Conservation (phyloP, 1,140 invertebrate species). For the Paralvinella palmiformis region DNA sequence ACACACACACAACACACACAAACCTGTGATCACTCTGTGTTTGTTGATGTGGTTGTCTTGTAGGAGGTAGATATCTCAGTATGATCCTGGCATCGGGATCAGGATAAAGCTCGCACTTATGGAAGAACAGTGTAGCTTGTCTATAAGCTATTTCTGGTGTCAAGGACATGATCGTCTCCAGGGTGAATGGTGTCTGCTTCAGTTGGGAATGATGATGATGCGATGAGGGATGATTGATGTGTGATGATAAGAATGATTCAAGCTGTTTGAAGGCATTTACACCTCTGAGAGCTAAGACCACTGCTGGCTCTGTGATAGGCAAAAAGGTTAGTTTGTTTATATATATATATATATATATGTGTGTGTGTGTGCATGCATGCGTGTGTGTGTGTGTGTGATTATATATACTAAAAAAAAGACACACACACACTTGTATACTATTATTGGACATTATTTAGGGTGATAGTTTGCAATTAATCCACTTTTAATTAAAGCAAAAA, state of each 20-base stretch:
- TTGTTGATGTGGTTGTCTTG: too few relatives aligned
- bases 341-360: too few relatives aligned
- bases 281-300: slow-evolving; percentile 37
- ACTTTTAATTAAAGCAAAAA: too few relatives aligned
- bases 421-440: too few relatives aligned
- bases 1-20: too few relatives aligned
- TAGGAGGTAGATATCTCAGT: slow-evolving; percentile 33
- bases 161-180: slow-evolving; percentile 31
- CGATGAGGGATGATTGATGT: slow-evolving; percentile 2
- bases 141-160: slow-evolving; percentile 36
- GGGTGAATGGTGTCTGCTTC: slow-evolving; percentile 17
- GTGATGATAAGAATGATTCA: slow-evolving; percentile 19
- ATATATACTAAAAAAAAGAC: too few relatives aligned
- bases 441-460: too few relatives aligned
- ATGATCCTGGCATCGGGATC: slow-evolving; percentile 32
- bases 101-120: slow-evolving; percentile 32
- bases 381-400: too few relatives aligned
- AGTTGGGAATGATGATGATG: slow-evolving; percentile 5
- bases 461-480: too few relatives aligned
- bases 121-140: slow-evolving; percentile 37
- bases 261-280: slow-evolving; percentile 36
- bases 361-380: too few relatives aligned
- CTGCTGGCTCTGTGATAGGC: slow-evolving; percentile 31
- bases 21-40: too few relatives aligned
- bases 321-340: background rate